Percentiles rank a stretch among this genome's conserved stretches.
Evolutionary conservation across 2,888 invertebrate species (phyloP).

Genomic region (Synergus umbraculus): DNA sequence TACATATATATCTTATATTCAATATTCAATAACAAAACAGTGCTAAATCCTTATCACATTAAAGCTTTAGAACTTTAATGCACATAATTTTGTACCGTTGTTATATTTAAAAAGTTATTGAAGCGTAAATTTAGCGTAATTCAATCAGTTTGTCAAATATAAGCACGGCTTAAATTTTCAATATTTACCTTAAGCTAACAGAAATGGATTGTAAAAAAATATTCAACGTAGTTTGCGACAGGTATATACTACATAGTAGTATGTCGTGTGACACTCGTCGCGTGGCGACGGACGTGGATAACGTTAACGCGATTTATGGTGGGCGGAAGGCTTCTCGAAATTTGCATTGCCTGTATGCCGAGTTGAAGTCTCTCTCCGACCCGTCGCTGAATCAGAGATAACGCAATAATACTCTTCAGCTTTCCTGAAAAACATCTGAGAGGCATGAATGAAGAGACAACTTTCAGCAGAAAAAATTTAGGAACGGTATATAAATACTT

Average conservation of each 20-base stretch:
- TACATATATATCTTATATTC: no score
- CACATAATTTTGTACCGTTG: no score
- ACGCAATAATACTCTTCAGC: constrained; percentile 26
- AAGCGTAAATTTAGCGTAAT: not conserved
- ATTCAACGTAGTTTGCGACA: constrained; percentile 3
- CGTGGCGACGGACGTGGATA: constrained; percentile 55
- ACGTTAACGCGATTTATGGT: constrained; percentile 69
- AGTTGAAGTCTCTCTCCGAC: constrained; percentile 28
- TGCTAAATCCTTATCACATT: no score
- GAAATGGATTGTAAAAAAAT: constrained; percentile 6
- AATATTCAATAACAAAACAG: no score
- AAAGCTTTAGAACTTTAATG: no score
- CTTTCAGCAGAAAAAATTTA: not conserved
- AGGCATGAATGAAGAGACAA: constrained; percentile 23
- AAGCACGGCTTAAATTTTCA: not conserved
- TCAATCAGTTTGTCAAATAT: not conserved
- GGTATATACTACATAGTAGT: constrained; percentile 49
- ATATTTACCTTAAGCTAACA: not conserved
- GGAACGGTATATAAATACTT: no score
- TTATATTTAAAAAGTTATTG: no score
- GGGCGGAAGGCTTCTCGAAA: constrained; percentile 66
- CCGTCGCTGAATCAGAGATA: constrained; percentile 38
- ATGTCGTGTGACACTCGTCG: constrained; percentile 49
- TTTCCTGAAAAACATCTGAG: not conserved
- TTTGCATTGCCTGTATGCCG: constrained; percentile 62